Evolutionary conservation across 1,140 invertebrate species (phyloP).

Genomic region (Cyphomyrmex costatus): DNA sequence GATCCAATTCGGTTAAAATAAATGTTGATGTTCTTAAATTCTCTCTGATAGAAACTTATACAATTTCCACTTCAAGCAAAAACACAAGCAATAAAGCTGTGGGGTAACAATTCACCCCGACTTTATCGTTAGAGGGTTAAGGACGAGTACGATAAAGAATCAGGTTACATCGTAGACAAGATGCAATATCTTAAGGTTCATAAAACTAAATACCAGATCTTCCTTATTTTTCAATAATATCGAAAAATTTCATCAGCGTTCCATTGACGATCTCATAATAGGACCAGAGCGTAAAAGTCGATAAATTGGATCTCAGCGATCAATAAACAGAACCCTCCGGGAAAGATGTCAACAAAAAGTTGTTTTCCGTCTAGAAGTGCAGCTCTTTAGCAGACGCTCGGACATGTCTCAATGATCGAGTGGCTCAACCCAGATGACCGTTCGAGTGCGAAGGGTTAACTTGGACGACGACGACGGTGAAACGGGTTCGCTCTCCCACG

Average conservation of each 20-base stretch:
- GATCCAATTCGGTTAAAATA: no score
- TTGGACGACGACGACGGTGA: constrained; percentile 1
- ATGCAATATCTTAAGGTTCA: not conserved
- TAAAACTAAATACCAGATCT: not conserved
- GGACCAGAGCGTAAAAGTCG: not conserved
- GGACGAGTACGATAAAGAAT: no score
- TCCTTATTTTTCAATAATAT: not conserved
- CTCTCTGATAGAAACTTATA: no score
- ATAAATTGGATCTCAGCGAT: constrained; percentile 45
- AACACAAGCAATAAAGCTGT: no score
- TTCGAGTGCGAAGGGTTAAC: constrained; percentile 57
- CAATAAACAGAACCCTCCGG: not conserved
- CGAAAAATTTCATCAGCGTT: not conserved
- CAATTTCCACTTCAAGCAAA: no score
- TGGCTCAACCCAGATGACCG: constrained; percentile 55
- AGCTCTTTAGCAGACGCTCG: constrained; percentile 21
- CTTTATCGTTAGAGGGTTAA: no score
- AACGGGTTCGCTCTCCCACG: constrained; percentile 45
- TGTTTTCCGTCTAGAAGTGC: constrained; percentile 43
- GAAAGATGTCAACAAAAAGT: constrained; percentile 47
- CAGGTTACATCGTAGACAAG: not conserved
- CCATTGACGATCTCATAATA: not conserved
- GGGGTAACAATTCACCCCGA: no score
- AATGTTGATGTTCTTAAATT: no score
- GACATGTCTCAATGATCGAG: constrained; percentile 45